Percentiles rank a stretch among this genome's conserved stretches.
These are phyloP conservation scores for Melipona quadrifasciata DNA, from an alignment of 1,140 invertebrate genomes.

Conservation along the genomic window DNA sequence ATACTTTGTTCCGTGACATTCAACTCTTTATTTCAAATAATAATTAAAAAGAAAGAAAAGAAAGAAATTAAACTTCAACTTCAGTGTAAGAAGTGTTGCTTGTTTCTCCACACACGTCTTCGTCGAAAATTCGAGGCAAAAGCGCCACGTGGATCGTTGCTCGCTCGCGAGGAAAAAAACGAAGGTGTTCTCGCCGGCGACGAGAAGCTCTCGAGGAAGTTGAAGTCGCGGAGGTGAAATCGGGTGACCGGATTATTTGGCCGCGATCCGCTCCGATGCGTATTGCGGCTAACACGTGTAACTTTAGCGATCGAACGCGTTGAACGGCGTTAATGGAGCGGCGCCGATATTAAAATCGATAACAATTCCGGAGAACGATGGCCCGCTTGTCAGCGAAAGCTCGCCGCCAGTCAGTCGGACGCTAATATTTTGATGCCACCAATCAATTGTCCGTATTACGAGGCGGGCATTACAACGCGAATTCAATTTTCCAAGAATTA, in stretches of 20 bases:
- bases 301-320: background rate
- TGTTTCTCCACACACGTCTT: too few species aligned
- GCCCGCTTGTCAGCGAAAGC: slow-evolving; percentile 13
- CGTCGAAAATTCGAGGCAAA: too few species aligned
- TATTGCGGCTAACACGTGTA: background rate
- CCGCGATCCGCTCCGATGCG: background rate
- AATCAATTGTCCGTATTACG: slow-evolving; percentile 39
- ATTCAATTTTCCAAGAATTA: slow-evolving; percentile 37
- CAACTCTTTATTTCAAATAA: too few species aligned
- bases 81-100: too few species aligned
- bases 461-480: slow-evolving; percentile 4
- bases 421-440: slow-evolving; percentile 43
- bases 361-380: slow-evolving; percentile 28
- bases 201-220: background rate
- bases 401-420: slow-evolving; percentile 20
- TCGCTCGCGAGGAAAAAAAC: background rate
- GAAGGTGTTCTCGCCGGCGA: background rate
- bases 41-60: too few species aligned
- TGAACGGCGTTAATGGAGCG: slow-evolving; percentile 16
- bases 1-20: too few species aligned
- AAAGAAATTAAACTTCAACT: too few species aligned
- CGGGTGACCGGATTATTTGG: slow-evolving; percentile 15
- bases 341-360: slow-evolving; percentile 46
- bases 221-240: background rate
- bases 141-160: too few species aligned